These are phyloP conservation scores for Amphiprion percula DNA, from an alignment of 2,113 vertebrate species.

Conservation along the genomic window DNA sequence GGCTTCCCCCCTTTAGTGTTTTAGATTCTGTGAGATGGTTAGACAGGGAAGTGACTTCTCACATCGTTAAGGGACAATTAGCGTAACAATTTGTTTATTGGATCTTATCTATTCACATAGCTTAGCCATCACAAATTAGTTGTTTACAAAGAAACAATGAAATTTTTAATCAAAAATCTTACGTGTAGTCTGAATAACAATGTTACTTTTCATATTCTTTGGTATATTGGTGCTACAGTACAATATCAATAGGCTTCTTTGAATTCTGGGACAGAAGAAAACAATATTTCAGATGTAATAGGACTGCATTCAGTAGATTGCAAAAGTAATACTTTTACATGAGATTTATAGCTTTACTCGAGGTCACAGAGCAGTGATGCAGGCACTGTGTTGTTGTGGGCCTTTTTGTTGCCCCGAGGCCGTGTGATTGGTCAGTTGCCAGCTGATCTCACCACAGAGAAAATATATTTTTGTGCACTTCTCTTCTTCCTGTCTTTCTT, in stretches of 20 bases:
- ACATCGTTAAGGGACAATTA: slow-evolving; percentile 45
- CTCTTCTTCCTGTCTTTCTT: no score
- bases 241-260: no score
- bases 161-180: neutral
- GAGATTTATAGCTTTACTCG: no score
- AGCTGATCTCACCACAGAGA: neutral
- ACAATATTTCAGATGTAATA: no score
- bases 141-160: neutral
- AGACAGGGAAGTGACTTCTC: slow-evolving; percentile 32
- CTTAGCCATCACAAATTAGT: slow-evolving; percentile 12
- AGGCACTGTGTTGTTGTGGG: no score
- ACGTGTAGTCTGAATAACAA: neutral
- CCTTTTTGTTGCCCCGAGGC: no score
- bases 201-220: neutral
- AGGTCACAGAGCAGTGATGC: no score
- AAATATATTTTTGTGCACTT: slow-evolving; percentile 9
- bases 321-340: no score
- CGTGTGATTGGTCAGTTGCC: neutral
- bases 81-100: slow-evolving; percentile 64
- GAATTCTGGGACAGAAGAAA: no score
- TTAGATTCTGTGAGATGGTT: slow-evolving; percentile 30
- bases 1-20: slow-evolving; percentile 14
- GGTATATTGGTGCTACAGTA: no score
- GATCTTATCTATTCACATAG: slow-evolving; percentile 25
- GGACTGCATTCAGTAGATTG: no score